phyloP scores from a whole-genome alignment of 2,888 invertebrate species.

The Strigamia maritima region DNA sequence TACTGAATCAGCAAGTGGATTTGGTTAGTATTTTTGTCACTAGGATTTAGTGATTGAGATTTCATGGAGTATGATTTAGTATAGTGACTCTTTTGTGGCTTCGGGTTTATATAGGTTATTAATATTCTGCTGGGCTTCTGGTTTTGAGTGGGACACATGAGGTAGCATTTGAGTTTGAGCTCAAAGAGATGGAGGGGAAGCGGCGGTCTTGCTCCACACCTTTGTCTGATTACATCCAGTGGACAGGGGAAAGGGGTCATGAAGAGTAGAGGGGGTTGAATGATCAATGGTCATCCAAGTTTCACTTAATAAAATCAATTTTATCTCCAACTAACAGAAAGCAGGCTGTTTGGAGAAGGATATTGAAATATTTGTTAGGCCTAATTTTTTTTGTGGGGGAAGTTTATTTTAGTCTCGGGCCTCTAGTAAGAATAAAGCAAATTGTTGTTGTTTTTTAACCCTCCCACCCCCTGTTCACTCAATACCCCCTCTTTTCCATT shows the following conservation, averaged over 20 bases:
- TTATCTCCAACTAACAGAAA: background rate
- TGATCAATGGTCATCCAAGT: background rate
- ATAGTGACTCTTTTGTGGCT: background rate
- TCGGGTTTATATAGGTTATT: background rate
- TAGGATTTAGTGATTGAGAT: background rate
- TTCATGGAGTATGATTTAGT: background rate
- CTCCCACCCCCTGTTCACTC: background rate
- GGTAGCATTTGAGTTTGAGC: background rate
- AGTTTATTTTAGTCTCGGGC: background rate
- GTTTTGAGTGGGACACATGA: background rate
- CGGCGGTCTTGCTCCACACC: background rate
- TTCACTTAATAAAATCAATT: background rate
- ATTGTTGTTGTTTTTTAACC: background rate
- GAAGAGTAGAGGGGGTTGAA: background rate
- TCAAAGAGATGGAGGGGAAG: background rate
- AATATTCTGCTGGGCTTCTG: background rate
- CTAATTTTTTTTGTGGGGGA: background rate
- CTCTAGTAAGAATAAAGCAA: background rate
- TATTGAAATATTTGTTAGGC: no score
- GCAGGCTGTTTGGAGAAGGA: no score
- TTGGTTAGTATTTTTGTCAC: background rate
- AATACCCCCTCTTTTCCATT: background rate
- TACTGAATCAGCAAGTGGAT: background rate
- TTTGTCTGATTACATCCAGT: background rate
- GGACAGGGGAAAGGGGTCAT: background rate